Conservation (phyloP, 2,888 invertebrate species). For the Azorinus chamasolen region DNA sequence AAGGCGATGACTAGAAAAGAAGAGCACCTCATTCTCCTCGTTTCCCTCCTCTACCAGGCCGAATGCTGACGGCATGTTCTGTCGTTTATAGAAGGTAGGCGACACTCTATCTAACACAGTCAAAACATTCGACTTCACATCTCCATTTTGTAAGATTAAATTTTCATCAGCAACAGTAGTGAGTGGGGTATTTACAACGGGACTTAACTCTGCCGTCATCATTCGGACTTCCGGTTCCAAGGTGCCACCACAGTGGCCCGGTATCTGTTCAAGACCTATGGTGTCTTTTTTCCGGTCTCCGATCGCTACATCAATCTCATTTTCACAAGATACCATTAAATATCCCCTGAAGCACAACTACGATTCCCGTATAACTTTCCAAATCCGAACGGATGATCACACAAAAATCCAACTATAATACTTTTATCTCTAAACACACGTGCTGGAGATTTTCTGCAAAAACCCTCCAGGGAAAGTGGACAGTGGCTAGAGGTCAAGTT, state of each 20-base stretch:
- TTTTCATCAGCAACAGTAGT: slow-evolving; percentile 58
- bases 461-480: no score
- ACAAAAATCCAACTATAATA: no score
- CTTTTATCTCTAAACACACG: no score
- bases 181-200: slow-evolving; percentile 36
- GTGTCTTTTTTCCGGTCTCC: no score
- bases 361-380: no score
- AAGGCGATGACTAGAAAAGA: slow-evolving; percentile 3
- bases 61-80: slow-evolving; percentile 71
- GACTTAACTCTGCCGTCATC: slow-evolving; percentile 54
- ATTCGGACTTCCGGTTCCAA: neutral
- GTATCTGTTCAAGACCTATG: no score
- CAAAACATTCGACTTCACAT: slow-evolving; percentile 40
- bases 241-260: neutral
- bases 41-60: slow-evolving; percentile 62
- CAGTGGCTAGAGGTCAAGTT: no score
- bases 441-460: no score
- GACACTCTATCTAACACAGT: slow-evolving; percentile 65
- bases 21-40: slow-evolving; percentile 41
- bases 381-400: no score
- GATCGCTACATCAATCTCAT: no score
- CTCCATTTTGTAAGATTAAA: slow-evolving; percentile 52
- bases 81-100: slow-evolving; percentile 63
- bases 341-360: no score
- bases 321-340: no score